Base-by-base conservation (phyloP, 2,113 vertebrate genomes). In the Dicrurus megarhynchus region DNA sequence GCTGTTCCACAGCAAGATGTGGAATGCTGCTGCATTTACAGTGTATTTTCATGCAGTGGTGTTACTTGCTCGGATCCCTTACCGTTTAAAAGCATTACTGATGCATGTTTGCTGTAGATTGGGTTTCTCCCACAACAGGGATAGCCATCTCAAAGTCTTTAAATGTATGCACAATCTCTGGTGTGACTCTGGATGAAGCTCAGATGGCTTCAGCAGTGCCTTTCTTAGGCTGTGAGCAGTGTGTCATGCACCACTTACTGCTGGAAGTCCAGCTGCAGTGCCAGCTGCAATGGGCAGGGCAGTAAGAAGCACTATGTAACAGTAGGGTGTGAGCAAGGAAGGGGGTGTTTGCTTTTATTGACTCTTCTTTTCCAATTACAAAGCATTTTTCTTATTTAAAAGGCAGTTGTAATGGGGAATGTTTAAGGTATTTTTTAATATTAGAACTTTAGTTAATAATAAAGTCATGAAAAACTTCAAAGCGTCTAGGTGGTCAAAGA, bases 211-310 rank as follows among this genome's bases (percentile, higher is more conserved):
- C 47, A 84, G 39, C 46, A 56, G 50, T 30, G 23, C 0, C 0
- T 85, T 52, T 49, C 14, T 10, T 49, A 19, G 39, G 32, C 67
- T 83, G 46, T 76, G 49, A 71, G 70, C 75, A 47, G 46, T 0
- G 0, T 80, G 63, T 52, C 6, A 2, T 64, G 44, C 59, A 64
- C 7, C 50, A 4, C 32, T 76, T 42, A 10, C 23, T 70, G 42
- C 60, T 37, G 50, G 7, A 55, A 67, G 41, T n/a, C 20, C 53
- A 60, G 68, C 85, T 56, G 46, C 64, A 50, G 47, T 3, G 1
- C 21, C 0, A 0, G 11, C 50, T 53, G 50, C 20, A 70, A 37
- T 0, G 7, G 84, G 30, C 65, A 75, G 75, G 53, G 46, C 44
- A 14, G 2, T 22, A 16, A 44, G 37, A 65, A 46, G 32, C 5